Base-by-base conservation (phyloP, 1,140 invertebrate species). In the Chrysomallon squamiferum region DNA sequence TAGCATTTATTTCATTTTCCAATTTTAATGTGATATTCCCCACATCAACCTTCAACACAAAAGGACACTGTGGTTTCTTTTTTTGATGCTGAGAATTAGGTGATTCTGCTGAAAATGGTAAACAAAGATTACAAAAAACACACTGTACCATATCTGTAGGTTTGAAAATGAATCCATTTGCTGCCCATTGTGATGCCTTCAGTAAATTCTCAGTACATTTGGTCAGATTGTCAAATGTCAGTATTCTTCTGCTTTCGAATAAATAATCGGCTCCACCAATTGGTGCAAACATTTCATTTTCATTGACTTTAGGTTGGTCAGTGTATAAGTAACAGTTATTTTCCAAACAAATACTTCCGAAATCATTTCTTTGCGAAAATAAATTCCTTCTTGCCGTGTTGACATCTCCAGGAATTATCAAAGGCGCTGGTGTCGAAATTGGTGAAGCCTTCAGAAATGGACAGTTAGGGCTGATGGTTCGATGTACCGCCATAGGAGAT, bases 401-500 rank as follows among this genome's bases (percentile, higher is more conserved):
- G n/a, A 45, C 45, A 33, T 20, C 20, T 30, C n/a, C 29, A 2
- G 30, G 41, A 35, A 29, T 32, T 32, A 20, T 30, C 6, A n/a
- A 15, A 20, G 22, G 32, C 20, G 27, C 32, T 32, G 27, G n/a
- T 27, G 38, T 56, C 61, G 45, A 25, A 3, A 32, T 3, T 32
- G 35, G 35, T 38, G 35, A 7, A 15, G 35, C 35, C 45, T 41
- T 62, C 20, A 71, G 50, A 61, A 64, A 61, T 3, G 56, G 47
- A 50, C 69, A 71, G 15, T 65, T 58, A n/a, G 61, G 65, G 22
- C 45, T 67, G 0, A 71, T 57, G 1, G 49, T 59, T 15, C 69
- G 60, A 49, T 71, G 69, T 5, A 71, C 69, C 13, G 69, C 69
- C n/a, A 67, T 54, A 3, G 69, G 69, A 5, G 69, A 71, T 54